Percentiles rank a stretch among this genome's conserved stretches.
Evolutionary conservation across 2,797 vertebrate genomes (phyloP).

Genomic region (Setipinna tenuifilis): DNA sequence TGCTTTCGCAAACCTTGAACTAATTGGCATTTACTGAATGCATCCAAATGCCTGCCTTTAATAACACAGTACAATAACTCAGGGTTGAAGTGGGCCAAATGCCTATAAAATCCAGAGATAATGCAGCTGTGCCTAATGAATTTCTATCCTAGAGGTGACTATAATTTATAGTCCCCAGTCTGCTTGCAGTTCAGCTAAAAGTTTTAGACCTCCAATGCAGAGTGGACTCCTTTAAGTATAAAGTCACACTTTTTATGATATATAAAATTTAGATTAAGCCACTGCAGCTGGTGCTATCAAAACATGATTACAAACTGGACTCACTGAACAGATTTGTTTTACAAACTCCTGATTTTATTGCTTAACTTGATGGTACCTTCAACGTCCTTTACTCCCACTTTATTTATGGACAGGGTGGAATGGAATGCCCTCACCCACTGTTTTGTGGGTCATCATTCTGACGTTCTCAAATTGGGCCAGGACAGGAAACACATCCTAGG

Average conservation of each 20-base stretch:
- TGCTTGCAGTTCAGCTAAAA: background rate
- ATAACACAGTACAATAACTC: conserved; percentile 23
- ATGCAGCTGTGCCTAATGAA: conserved; percentile 14
- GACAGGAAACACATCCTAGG: background rate
- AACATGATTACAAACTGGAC: background rate
- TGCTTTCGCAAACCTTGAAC: conserved; percentile 19
- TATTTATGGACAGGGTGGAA: background rate
- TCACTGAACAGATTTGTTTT: background rate
- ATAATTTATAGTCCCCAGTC: background rate
- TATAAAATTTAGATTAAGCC: too few species aligned
- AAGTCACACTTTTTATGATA: background rate
- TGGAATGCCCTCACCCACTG: background rate
- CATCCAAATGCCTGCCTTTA: conserved; percentile 21
- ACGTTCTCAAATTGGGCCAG: conserved; percentile 5
- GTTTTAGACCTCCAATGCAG: background rate
- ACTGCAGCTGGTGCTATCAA: background rate
- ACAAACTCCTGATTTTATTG: background rate
- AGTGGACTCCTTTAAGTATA: background rate
- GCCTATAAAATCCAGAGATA: background rate
- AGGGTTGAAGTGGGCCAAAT: conserved; percentile 23
- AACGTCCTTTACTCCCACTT: background rate
- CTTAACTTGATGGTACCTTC: background rate
- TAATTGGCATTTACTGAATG: conserved; percentile 34
- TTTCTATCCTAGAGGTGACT: background rate
- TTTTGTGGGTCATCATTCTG: background rate